Base-by-base conservation (phyloP, 1,140 invertebrate genomes). In the Anastatus disparis region DNA sequence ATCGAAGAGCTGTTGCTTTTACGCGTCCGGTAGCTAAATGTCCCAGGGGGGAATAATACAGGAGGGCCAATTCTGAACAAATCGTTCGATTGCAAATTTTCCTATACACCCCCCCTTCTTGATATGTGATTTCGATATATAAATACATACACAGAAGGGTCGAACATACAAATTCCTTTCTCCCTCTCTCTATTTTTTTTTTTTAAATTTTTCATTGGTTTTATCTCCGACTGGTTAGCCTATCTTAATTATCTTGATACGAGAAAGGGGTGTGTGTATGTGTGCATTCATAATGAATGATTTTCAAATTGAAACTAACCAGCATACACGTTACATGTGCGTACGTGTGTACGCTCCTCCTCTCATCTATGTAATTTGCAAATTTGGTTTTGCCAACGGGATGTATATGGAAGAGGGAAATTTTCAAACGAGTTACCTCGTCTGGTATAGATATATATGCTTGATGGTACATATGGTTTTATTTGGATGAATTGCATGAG, bases 31-130 rank as follows among this genome's bases (percentile, higher is more conserved):
- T 31, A 9, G 42, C n/a, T 17, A 27, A n/a, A 20, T 3, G 3
- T 10, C 58, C 48, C 17, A 38, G 6, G n/a, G 59, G 20, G 42
- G 44, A 44, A 27, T 6, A 38, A 12, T 7, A 12, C 35, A 38
- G 12, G 35, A 44, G n/a, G 42, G 42, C 59, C 44, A 50, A 63
- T 63, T 35, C 12, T 44, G 17, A 63, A 63, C 44, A 48, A 63
- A 63, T 63, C 44, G 59, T 26, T 9, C 59, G 58, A 27, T 44
- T 58, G 55, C 55, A 58, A 58, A 58, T 58, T 17, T n/a, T n/a
- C 22, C 55, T 44, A n/a, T 44, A 8, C 7, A 9, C 35, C n/a
- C 35, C 56, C 56, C 58, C 40, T 9, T 38, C 13, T 2, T 40
- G 42, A 61, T 61, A 46, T 29, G 42, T 29, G 24, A 46, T 46